Conservation (phyloP, 1,140 invertebrate genomes). For the Lasioglossum baleicum region DNA sequence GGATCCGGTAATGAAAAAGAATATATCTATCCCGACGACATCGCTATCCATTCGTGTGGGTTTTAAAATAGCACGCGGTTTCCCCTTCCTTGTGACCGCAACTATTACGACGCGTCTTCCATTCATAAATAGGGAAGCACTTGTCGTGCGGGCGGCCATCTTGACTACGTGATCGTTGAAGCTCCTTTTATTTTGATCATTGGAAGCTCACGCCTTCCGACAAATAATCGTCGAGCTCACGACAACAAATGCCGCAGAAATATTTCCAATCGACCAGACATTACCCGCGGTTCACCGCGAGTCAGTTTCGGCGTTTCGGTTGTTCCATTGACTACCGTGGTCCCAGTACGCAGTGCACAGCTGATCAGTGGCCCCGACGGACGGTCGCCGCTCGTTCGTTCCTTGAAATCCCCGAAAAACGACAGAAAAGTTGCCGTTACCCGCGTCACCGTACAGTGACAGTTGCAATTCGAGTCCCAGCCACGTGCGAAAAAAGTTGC, state of each 20-base stretch:
- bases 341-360: conserved; percentile 67
- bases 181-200: conserved; percentile 19
- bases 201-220: not conserved
- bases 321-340: conserved; percentile 18
- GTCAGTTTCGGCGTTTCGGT: not conserved
- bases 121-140: conserved; percentile 69
- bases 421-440: conserved; percentile 34
- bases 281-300: not conserved
- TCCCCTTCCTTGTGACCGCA: conserved; percentile 8
- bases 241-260: not conserved
- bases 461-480: conserved; percentile 6
- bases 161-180: conserved; percentile 59
- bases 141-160: conserved; percentile 54
- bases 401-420: conserved; percentile 40
- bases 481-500: not conserved
- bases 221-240: not conserved
- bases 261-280: not conserved
- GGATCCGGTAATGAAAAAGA: conserved; percentile 8
- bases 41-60: conserved; percentile 35
- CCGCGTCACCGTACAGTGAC: conserved; percentile 12
- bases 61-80: conserved; percentile 62
- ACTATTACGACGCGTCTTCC: conserved; percentile 59
- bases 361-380: conserved; percentile 69
- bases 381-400: conserved; percentile 59
- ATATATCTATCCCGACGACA: conserved; percentile 23